Base-by-base conservation (phyloP, 2,888 invertebrate genomes). In the Pyrgus malvae region DNA sequence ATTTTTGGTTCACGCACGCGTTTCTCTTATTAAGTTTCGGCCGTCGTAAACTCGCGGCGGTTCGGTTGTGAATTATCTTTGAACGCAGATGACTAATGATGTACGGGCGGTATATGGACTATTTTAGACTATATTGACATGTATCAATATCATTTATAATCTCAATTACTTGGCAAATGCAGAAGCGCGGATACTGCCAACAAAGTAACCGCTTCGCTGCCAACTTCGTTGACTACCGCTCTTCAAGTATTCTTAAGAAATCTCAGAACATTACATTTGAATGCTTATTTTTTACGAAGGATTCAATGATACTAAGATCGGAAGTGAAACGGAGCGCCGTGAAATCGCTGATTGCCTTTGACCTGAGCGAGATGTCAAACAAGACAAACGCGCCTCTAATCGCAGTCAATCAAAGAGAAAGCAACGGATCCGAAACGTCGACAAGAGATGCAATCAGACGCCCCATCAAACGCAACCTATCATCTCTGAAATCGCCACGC, bases 401-500 rank as follows among this genome's bases (percentile, higher is more conserved):
- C 76, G 72, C 75, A 80, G 83, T 82, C 81, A 87, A 87, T 88
- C 89, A 89, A 87, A 87, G 87, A 83, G 89, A 90, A 90, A 90
- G 88, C 82, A 77, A 72, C 74, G 74, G 77, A 75, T 75, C 69
- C 69, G 78, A 78, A 82, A 85, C 75, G 85, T 84, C 83, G 81
- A 87, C 88, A 88, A 89, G 88, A 86, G 87, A 84, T 77, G 89
- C 86, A 90, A 90, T 90, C 90, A 88, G 83, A 83, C 79, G 79
- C 76, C 76, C 74, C 87, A 85, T 87, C 87, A 83, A 83, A 86
- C 79, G 65, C 73, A 85, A 84, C 87, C 88, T 89, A 89, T 89
- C 89, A 90, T 90, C 89, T 87, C 79, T 82, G 84, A 87, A 86
- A 90, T 86, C 88, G 87, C 87, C 89, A 88, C 88, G 89, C 86